Percentiles rank a stretch among this genome's conserved stretches.
Evolutionary conservation across 2,113 vertebrate species (phyloP).

Genomic region (Aegithalos caudatus): DNA sequence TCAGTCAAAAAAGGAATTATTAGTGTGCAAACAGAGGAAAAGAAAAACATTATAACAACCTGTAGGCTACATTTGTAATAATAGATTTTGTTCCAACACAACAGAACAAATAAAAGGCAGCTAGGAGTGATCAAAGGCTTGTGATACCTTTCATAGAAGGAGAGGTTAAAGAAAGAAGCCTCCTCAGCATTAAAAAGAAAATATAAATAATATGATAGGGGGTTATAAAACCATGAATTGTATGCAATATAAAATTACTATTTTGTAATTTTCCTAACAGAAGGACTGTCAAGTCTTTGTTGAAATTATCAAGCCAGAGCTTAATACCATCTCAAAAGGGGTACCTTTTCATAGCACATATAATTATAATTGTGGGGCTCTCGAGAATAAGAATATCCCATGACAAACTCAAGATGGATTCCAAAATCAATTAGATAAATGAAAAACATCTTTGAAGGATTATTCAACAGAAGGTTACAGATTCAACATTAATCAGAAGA

Average conservation of each 20-base stretch:
- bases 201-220: neutral
- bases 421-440: constrained; percentile 19
- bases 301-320: neutral
- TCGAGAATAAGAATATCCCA: neutral
- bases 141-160: neutral
- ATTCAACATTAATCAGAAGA: neutral
- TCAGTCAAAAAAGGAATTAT: neutral
- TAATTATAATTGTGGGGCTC: neutral
- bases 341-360: neutral
- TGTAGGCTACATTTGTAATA: neutral
- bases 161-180: neutral
- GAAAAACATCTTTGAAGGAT: neutral
- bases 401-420: neutral
- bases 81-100: neutral
- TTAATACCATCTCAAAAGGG: neutral
- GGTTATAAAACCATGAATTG: neutral
- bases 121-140: neutral
- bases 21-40: neutral
- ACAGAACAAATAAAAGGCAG: neutral
- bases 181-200: neutral
- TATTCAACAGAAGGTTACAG: neutral
- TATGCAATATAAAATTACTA: neutral
- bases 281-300: neutral
- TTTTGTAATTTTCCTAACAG: neutral
- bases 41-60: neutral